phyloP scores from a whole-genome alignment of 2,888 invertebrate species.

The Sarcophaga subvicina region DNA sequence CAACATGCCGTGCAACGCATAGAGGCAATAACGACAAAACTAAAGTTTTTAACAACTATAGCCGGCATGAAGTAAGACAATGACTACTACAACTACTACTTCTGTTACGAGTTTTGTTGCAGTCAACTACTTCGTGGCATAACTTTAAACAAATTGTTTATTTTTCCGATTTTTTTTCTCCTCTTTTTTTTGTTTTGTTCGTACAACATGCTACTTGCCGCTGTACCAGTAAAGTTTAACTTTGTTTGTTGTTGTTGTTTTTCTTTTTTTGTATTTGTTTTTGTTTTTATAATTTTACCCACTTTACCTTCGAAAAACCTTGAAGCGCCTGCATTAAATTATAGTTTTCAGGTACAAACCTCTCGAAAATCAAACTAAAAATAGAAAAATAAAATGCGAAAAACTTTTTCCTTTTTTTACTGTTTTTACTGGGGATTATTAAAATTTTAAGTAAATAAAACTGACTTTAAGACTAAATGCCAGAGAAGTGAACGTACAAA shows the following conservation, averaged over 20 bases:
- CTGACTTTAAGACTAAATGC: conserved; percentile 16
- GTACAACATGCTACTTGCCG: conserved; percentile 11
- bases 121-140: conserved; percentile 45
- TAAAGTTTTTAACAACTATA: conserved; percentile 33
- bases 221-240: conserved; percentile 20
- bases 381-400: neutral
- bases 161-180: conserved; percentile 47
- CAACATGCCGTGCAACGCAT: conserved; percentile 1
- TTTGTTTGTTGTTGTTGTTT: neutral
- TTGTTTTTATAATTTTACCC: conserved; percentile 6
- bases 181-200: neutral
- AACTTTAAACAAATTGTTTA: conserved; percentile 68
- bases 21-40: conserved; percentile 45
- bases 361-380: conserved; percentile 25
- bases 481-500: neutral
- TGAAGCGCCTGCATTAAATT: conserved; percentile 54
- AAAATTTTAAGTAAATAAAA: conserved; percentile 41
- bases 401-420: conserved; percentile 16
- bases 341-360: conserved; percentile 41
- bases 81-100: neutral
- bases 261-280: neutral
- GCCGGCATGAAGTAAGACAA: neutral
- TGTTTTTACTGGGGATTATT: conserved; percentile 36
- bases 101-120: neutral
- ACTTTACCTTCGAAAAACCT: conserved; percentile 46